A percentile compares a stretch with the other conserved stretches of the same genome.
Evolutionary conservation across 2,113 vertebrate species (phyloP).

Genomic region (Pluvianellus socialis): DNA sequence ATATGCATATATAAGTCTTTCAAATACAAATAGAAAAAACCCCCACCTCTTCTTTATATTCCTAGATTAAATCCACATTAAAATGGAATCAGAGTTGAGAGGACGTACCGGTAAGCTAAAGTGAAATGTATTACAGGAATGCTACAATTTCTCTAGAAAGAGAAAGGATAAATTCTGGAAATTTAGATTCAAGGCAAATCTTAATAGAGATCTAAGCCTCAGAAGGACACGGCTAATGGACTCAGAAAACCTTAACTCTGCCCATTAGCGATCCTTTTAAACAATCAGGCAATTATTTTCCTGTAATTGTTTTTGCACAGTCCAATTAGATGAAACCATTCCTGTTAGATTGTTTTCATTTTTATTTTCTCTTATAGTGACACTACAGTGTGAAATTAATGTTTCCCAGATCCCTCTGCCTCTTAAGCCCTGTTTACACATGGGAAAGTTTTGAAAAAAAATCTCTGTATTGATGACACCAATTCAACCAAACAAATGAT

Average conservation of each 20-base stretch:
- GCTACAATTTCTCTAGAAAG: background rate
- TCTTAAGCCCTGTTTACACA: conserved; percentile 36
- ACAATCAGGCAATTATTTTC: conserved; percentile 61
- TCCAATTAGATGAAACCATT: conserved; percentile 48
- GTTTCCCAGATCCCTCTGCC: background rate
- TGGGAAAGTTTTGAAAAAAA: background rate
- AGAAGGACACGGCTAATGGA: conserved; percentile 23
- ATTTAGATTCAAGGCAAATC: conserved; percentile 47
- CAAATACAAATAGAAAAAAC: background rate
- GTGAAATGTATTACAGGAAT: background rate
- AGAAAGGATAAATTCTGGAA: conserved; percentile 42
- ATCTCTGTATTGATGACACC: background rate
- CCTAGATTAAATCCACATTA: background rate
- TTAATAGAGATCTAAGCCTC: conserved; percentile 54
- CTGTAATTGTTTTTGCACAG: conserved; percentile 52
- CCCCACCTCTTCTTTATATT: background rate
- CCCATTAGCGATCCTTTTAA: conserved; percentile 55
- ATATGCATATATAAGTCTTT: background rate
- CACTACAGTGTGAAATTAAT: conserved; percentile 51
- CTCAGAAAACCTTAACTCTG: conserved; percentile 49
- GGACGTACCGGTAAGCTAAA: background rate
- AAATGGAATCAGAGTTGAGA: background rate
- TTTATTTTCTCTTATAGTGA: conserved; percentile 32
- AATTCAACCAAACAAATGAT: background rate
- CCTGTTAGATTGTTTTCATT: conserved; percentile 45